Evolutionary conservation across 1,140 invertebrate species (phyloP).

Genomic region (Lepeophtheirus salmonis): DNA sequence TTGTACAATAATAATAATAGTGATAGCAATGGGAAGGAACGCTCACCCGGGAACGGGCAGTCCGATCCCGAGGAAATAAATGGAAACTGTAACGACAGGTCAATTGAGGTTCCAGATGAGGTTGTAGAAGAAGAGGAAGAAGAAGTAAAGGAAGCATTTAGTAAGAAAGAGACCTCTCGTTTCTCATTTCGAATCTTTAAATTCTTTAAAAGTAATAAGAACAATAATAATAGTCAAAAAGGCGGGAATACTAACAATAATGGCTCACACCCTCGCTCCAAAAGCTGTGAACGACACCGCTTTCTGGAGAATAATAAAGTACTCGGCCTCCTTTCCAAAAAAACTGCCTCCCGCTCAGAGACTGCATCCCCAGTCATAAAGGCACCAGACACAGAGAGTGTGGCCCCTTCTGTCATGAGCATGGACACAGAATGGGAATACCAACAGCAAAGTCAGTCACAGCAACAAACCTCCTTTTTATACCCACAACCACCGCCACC

Average conservation of each 20-base stretch:
- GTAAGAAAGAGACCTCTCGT: constrained; percentile 5
- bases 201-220: neutral
- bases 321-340: neutral
- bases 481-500: neutral
- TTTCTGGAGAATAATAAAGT: neutral
- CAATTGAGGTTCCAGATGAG: neutral
- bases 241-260: neutral
- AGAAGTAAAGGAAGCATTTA: neutral
- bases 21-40: neutral
- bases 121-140: neutral
- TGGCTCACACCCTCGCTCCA: neutral
- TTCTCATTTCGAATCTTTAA: neutral
- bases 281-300: constrained; percentile 11
- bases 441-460: neutral
- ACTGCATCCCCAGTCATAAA: neutral
- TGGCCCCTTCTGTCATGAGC: constrained; percentile 5
- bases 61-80: neutral
- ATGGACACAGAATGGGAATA: constrained; percentile 16
- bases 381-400: neutral
- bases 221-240: constrained; percentile 10
- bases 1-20: constrained; percentile 3
- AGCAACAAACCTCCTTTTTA: neutral
- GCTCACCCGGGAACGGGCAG: neutral
- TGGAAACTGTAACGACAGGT: neutral
- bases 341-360: neutral